Percentiles rank a stretch among this genome's conserved stretches.
Conservation (phyloP, 2,888 invertebrate species). For the Drosophila ustulata region DNA sequence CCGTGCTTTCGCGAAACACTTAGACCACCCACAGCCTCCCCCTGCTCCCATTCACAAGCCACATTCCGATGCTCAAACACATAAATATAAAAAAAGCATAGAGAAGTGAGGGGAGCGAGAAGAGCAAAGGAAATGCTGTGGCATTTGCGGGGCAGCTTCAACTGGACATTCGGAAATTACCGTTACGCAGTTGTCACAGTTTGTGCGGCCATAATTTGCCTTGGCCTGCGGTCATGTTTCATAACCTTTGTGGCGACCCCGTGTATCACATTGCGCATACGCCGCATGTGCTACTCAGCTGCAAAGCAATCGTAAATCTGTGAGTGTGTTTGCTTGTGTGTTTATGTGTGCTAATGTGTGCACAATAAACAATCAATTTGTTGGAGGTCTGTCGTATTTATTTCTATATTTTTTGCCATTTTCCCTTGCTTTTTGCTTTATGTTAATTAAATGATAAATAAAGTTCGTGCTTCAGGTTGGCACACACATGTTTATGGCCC, state of each 20-base stretch:
- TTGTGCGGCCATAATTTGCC: slow-evolving; percentile 69
- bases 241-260: slow-evolving; percentile 56
- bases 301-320: slow-evolving; percentile 53
- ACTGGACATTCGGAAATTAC: slow-evolving; percentile 75
- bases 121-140: slow-evolving; percentile 32
- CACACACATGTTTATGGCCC: slow-evolving; percentile 54
- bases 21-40: slow-evolving; percentile 17
- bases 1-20: slow-evolving; percentile 39
- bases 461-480: slow-evolving; percentile 28
- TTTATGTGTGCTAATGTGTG: slow-evolving; percentile 64
- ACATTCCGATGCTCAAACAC: slow-evolving; percentile 29
- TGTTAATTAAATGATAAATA: slow-evolving; percentile 77
- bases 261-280: slow-evolving; percentile 47
- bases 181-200: slow-evolving; percentile 74
- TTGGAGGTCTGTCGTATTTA: slow-evolving; percentile 53
- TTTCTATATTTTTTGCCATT: slow-evolving; percentile 34
- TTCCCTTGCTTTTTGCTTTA: slow-evolving; percentile 37
- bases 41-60: neutral
- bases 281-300: slow-evolving; percentile 35
- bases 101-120: neutral
- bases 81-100: slow-evolving; percentile 56
- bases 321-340: slow-evolving; percentile 48
- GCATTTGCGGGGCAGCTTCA: slow-evolving; percentile 47
- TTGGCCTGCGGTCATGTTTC: slow-evolving; percentile 69
- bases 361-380: slow-evolving; percentile 77